Evolutionary conservation across 2,113 vertebrate genomes (phyloP).

Genomic region (Thunnus maccoyii): DNA sequence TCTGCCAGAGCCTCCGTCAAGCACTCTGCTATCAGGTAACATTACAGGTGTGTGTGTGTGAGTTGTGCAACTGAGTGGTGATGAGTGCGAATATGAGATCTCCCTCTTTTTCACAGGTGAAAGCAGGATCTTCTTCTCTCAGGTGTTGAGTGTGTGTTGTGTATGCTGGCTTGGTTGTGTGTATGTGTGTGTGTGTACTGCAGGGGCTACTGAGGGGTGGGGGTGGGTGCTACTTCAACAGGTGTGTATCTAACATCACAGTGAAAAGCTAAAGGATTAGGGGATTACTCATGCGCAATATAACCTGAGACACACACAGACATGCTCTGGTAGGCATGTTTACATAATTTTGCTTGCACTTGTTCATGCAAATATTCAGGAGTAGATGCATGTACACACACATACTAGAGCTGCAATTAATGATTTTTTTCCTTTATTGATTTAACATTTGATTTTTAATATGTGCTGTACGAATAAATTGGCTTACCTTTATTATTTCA

Average conservation of each 20-base stretch:
- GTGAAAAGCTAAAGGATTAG: slow-evolving; percentile 60
- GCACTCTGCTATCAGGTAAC: slow-evolving; percentile 64
- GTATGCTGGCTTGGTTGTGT: slow-evolving; percentile 7
- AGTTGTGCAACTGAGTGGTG: slow-evolving; percentile 7
- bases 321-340: not conserved
- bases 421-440: slow-evolving; percentile 2
- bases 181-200: slow-evolving; percentile 42
- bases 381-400: slow-evolving; percentile 8
- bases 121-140: slow-evolving; percentile 44
- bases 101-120: slow-evolving; percentile 35
- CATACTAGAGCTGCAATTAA: not conserved
- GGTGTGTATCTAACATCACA: slow-evolving; percentile 51
- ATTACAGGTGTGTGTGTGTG: slow-evolving; percentile 56
- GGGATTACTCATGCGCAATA: slow-evolving; percentile 50
- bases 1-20: slow-evolving; percentile 53
- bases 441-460: not conserved
- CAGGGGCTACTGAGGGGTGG: not conserved
- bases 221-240: slow-evolving; percentile 34
- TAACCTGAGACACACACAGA: slow-evolving; percentile 21
- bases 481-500: not conserved
- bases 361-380: slow-evolving; percentile 10
- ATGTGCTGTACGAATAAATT: not conserved
- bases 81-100: slow-evolving; percentile 54
- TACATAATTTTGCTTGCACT: not conserved
- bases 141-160: slow-evolving; percentile 35